phyloP scores from a whole-genome alignment of 2,888 invertebrate genomes.

The Euclidia mi region DNA sequence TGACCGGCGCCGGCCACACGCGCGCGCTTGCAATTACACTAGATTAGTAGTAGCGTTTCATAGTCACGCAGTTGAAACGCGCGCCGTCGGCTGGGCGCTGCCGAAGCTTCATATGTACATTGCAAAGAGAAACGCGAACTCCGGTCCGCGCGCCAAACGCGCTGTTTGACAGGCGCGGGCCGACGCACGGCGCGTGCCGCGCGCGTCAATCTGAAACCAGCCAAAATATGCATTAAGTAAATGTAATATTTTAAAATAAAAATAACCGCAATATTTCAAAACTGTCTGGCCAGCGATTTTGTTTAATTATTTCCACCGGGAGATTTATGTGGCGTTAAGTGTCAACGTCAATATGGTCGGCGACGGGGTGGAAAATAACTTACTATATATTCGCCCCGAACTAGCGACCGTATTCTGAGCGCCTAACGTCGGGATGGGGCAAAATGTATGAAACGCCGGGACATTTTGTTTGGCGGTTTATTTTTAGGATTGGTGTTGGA shows the following conservation, averaged over 20 bases:
- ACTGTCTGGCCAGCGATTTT: constrained; percentile 64
- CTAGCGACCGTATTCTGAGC: constrained; percentile 59
- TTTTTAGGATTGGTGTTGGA: constrained; percentile 43
- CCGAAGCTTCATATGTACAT: too few relatives aligned
- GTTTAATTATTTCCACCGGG: constrained; percentile 77
- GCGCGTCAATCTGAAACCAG: too few relatives aligned
- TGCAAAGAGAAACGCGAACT: too few relatives aligned
- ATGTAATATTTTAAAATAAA: constrained; percentile 8
- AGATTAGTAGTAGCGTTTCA: too few relatives aligned
- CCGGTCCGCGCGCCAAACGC: too few relatives aligned
- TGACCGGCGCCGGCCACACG: too few relatives aligned
- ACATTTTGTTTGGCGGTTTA: constrained; percentile 33
- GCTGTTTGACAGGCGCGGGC: too few relatives aligned
- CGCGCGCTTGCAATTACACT: too few relatives aligned
- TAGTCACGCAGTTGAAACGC: too few relatives aligned
- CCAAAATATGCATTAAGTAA: too few relatives aligned
- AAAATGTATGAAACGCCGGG: constrained; percentile 42
- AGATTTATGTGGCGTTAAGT: constrained; percentile 82
- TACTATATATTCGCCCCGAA: constrained; percentile 74
- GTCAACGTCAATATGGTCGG: constrained; percentile 82
- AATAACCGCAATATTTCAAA: constrained; percentile 53
- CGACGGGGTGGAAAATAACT: constrained; percentile 84
- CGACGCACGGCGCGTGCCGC: too few relatives aligned
- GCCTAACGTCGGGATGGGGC: constrained; percentile 39
- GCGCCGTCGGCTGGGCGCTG: too few relatives aligned